Conservation (phyloP, 2,113 vertebrate species). For the Dasyurus viverrinus region DNA sequence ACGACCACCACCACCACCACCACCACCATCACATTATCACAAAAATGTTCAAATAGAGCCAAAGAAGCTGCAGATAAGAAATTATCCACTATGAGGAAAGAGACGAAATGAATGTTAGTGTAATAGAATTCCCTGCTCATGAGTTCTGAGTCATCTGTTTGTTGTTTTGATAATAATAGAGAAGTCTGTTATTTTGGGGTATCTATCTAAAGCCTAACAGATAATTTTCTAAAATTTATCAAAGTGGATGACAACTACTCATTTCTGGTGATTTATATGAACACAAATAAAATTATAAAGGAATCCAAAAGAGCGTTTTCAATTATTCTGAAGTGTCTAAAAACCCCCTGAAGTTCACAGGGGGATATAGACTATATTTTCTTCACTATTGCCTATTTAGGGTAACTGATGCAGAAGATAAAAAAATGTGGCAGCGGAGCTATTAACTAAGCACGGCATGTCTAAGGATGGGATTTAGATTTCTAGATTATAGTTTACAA, state of each 20-base stretch:
- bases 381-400: not conserved
- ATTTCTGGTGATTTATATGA: not conserved
- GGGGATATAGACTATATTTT: not conserved
- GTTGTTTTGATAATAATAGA: not conserved
- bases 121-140: not conserved
- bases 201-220: not conserved
- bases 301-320: not conserved
- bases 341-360: not conserved
- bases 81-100: not conserved
- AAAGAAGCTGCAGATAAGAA: not conserved
- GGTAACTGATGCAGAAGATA: not conserved
- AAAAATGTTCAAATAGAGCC: not conserved
- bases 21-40: not conserved
- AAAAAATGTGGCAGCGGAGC: not conserved
- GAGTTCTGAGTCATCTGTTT: not conserved
- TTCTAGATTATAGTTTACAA: not conserved
- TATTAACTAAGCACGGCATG: not conserved
- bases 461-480: not conserved
- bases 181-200: not conserved
- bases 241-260: too few relatives aligned
- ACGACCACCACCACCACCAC: not conserved
- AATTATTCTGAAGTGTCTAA: not conserved
- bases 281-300: not conserved
- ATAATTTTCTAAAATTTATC: too few relatives aligned
- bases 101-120: not conserved